Evolutionary conservation across 2,888 invertebrate genomes (phyloP), one percentile per base, ranked within the genome.

Genomic region (Adela reaumurella): DNA sequence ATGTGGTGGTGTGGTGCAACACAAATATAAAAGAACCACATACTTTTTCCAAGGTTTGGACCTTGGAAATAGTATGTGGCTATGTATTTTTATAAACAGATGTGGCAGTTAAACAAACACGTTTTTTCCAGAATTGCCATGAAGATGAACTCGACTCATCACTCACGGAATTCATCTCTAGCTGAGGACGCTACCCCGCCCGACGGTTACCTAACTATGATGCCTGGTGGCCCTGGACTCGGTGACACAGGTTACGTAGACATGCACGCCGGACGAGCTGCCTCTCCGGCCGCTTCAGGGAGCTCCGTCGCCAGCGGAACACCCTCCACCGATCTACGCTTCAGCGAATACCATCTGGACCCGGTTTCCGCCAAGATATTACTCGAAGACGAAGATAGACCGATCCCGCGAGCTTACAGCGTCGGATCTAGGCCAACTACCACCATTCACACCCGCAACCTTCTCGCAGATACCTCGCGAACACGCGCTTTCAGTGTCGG

Each of bases 401-500:
- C 81, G 57, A 90, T 90, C n/a, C 81, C 85, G 47, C 82, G 92
- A 56, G 88, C 93, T 1, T 84, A 81, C 64, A 74, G 81, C 60
- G 74, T 73, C 56, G 72, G 78, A 49, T 67, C 70, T n/a, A 62
- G 73, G 50, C 70, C 64, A 53, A 28, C 60, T 58, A 43, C 54
- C 58, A 49, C 53, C 54, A 24, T 57, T 55, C 52, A 49, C 61
- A 18, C 60, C 62, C 4, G 62, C 62, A 47, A 54, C 59, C 28
- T 54, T 50, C 57, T 41, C 58, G 57, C 48, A 1, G 81, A 81
- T 50, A 59, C 59, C 48, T 73, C 81, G 41, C 76, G 90, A 48
- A 87, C 85, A 45, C 81, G 91, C 56, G 90, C 91, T 5, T 90
- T 87, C 70, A 90, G 90, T 49, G 88, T 90, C 47, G 92, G 92